Evolutionary conservation across 2,888 invertebrate genomes (phyloP), one percentile per base, ranked within the genome.

Genomic region (Suillia variegata): DNA sequence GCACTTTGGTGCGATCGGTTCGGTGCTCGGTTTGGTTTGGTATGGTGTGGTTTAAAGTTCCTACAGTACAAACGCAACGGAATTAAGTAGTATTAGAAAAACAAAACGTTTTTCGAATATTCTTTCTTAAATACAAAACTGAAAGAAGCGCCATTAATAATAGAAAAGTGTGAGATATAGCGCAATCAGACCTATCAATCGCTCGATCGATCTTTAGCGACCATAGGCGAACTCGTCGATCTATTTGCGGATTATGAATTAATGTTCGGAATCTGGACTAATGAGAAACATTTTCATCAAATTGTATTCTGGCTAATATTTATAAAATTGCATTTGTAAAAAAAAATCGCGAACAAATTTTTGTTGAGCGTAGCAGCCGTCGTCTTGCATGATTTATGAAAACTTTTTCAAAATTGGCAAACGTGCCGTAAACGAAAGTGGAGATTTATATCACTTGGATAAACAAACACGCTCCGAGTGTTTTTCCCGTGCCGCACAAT

Each of bases 171-270:
- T n/a, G n/a, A n/a, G n/a, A n/a, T n/a, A n/a, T n/a, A n/a, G n/a
- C n/a, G n/a, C n/a, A n/a, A n/a, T n/a, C n/a, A n/a, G n/a, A n/a
- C n/a, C n/a, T n/a, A n/a, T n/a, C n/a, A n/a, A n/a, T n/a, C n/a
- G n/a, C 42, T n/a, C 42, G n/a, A 17, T n/a, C 42, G 5, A n/a
- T 5, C 15, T n/a, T 17, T 42, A 13, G 8, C 13, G 33, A 8
- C 33, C 13, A 33, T 33, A 12, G 33, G 10, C 42, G n/a, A 42
- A 15, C 13, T n/a, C 26, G 26, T 42, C 15, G 42, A 17, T 56
- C 53, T 63, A 58, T 65, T 67, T 63, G 59, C 55, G 62, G 48
- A 48, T 52, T 42, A 57, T 59, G 62, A 67, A 56, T 59, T 62
- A 63, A 63, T 62, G 50, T 26, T 5, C 51, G 55, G 51, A 53